Evolutionary conservation across 2,888 invertebrate genomes (phyloP).

Genomic region (Patella caerulea): DNA sequence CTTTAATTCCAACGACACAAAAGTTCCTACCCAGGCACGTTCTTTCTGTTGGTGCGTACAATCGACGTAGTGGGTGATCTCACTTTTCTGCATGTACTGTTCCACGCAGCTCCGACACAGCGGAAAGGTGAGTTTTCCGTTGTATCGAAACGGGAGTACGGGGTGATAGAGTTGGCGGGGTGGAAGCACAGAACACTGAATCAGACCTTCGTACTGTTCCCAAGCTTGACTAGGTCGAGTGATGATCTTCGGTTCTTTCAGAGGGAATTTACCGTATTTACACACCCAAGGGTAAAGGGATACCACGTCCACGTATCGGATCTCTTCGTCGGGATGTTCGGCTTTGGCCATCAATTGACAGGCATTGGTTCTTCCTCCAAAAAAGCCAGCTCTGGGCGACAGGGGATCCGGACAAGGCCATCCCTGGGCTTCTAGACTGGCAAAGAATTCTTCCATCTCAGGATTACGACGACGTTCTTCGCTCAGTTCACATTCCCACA

Average conservation of each 20-base stretch:
- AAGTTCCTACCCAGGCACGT: neutral
- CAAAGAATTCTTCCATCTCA: neutral
- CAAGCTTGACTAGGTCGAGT: neutral
- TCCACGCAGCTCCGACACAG: neutral
- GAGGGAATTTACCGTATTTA: neutral
- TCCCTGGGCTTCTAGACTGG: neutral
- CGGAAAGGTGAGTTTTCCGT: neutral
- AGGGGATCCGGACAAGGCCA: neutral
- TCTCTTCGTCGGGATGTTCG: neutral
- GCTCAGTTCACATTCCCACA: neutral
- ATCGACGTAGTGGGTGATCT: neutral
- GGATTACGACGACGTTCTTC: neutral
- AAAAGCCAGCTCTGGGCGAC: neutral
- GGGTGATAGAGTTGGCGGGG: neutral
- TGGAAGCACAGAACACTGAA: neutral
- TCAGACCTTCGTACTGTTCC: neutral
- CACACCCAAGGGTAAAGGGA: neutral
- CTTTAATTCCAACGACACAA: too few relatives aligned
- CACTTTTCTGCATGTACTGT: neutral
- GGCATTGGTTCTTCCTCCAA: slow-evolving; percentile 1
- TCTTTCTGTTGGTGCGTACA: neutral
- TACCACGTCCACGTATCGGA: neutral
- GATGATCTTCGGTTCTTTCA: neutral
- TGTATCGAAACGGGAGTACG: neutral
- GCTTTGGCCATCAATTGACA: neutral